phyloP scores from a whole-genome alignment of 53 echinoderm and acorn worm species.

The Henricia sp. region DNA sequence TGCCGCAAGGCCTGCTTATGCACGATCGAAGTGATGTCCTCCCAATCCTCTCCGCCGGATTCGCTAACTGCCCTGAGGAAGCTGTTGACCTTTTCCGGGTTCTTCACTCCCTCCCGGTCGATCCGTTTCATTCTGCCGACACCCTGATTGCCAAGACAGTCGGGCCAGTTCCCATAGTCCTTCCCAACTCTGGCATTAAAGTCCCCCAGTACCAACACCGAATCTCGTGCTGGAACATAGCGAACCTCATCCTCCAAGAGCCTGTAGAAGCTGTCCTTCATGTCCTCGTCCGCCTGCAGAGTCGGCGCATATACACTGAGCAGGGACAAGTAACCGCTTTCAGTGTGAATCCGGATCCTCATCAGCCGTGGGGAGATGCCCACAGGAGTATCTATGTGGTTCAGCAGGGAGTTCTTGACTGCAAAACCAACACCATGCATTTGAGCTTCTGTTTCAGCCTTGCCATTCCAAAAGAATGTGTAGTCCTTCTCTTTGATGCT shows the following conservation, averaged over 20 bases:
- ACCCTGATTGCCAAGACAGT: too few relatives aligned
- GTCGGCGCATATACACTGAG: constrained; percentile 21
- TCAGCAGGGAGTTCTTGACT: constrained; percentile 21
- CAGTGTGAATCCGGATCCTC: neutral
- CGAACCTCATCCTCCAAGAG: neutral
- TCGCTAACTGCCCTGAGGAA: neutral
- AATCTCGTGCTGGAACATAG: too few relatives aligned
- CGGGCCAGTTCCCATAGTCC: neutral
- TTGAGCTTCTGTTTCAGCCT: neutral
- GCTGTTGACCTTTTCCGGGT: neutral
- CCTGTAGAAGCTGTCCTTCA: constrained; percentile 39
- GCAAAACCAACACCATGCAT: constrained; percentile 35
- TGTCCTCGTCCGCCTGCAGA: neutral
- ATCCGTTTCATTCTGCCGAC: neutral
- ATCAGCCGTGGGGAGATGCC: neutral
- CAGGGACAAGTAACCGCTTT: constrained; percentile 12
- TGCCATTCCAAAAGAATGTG: constrained; percentile 16
- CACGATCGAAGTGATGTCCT: neutral
- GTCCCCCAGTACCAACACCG: constrained; percentile 13
- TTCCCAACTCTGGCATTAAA: constrained; percentile 65
- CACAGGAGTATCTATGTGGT: neutral
- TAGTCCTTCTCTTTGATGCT: neutral
- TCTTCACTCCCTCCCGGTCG: neutral
- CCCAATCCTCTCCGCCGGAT: neutral
- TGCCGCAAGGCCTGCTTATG: neutral